Evolutionary conservation across 92 coral and sea anemone genomes (phyloP), one percentile per base, ranked within the genome.

Genomic region (Umimayanthus chanpuru): DNA sequence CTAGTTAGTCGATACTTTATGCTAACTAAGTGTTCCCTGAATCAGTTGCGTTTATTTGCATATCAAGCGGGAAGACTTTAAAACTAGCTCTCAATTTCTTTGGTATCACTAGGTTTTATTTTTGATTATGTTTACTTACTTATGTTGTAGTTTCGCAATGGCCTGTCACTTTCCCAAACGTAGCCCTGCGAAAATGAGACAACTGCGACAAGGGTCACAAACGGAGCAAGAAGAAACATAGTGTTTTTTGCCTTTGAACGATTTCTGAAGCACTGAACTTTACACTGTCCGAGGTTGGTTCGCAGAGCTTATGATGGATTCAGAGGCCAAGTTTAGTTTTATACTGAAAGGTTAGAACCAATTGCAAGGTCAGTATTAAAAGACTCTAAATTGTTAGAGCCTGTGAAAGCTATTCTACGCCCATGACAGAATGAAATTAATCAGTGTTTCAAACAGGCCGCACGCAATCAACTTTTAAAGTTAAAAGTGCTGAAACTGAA

Each of bases 111-210:
- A 26, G 6, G 0, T 4, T 71, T 67, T 30, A 2, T 32, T 14
- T 67, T 26, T 23, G 73, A 67, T 67, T 20, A 25, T 20, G 23
- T 72, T 73, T 8, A 73, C 87, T 70, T 68, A 83, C 87, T 29
- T 14, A 6, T 70, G 12, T 70, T 83, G 43, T 68, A 68, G 43
- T 68, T 30, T 8, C 87, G 87, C 25, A 67, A 29, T 0, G 87
- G 87, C 16, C 29, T 26, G 0, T 44, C 14, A 30, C 87, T 83
- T 68, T 83, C 87, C 87, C 87, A 83, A 0, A 83, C 87, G 14
- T 83, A 83, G 39, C 43, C 78, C 5, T 67, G 77, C 0, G 78
- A 70, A 14, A 43, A 68, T 10, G 44, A 6, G 14, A 44, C 61
- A 36, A 83, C 26, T 0, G 74, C 77, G 64, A 83, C 7, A 47